phyloP scores from a whole-genome alignment of 2,888 invertebrate genomes.

The Eucriotettix oculatus region DNA sequence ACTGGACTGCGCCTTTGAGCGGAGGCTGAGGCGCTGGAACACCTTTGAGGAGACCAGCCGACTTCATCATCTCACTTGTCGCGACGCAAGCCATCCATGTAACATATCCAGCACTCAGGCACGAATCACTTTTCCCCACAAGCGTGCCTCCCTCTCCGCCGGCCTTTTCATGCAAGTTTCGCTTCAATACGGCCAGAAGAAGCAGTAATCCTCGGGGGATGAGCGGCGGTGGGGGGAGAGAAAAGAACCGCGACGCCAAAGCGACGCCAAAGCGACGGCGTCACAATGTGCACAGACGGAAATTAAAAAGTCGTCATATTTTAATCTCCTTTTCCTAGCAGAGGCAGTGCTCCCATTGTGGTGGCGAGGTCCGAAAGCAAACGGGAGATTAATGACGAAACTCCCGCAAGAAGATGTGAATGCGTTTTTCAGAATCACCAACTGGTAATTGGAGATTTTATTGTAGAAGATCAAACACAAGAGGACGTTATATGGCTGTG shows the following conservation, averaged over 20 bases:
- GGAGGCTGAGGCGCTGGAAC: neutral
- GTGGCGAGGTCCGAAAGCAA: neutral
- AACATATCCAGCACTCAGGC: neutral
- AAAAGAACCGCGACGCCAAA: neutral
- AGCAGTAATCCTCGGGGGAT: neutral
- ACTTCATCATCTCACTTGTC: neutral
- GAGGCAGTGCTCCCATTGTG: neutral
- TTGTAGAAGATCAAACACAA: neutral
- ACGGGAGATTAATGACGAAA: neutral
- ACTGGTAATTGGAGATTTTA: neutral
- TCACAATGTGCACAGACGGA: neutral
- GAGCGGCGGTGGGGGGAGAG: neutral
- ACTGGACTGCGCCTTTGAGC: neutral
- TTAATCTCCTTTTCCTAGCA: neutral
- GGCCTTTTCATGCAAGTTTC: neutral
- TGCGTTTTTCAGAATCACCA: neutral
- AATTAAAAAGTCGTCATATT: neutral
- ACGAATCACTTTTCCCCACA: neutral
- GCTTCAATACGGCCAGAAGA: neutral
- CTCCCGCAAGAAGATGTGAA: neutral
- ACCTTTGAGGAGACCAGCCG: neutral
- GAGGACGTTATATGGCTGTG: neutral
- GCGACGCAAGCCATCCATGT: neutral
- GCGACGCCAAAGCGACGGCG: neutral
- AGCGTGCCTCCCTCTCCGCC: neutral